Conservation (phyloP, 37 sponge, comb jelly and placozoan genomes). For the Crambe crambe region DNA sequence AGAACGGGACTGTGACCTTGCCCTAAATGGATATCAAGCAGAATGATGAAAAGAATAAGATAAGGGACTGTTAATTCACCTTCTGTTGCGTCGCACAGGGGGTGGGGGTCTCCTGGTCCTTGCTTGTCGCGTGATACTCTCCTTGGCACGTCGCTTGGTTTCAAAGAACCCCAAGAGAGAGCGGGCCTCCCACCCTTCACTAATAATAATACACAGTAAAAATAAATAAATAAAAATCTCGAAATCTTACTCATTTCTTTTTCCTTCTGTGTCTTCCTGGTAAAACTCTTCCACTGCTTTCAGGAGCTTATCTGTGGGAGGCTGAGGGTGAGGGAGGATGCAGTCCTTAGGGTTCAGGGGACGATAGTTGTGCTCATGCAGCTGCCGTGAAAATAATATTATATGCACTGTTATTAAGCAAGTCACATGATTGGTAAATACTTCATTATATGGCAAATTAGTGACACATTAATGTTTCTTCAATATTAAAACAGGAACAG, state of each 20-base stretch:
- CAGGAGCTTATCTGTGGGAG: slow-evolving; percentile 88
- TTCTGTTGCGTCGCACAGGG: slow-evolving; percentile 7
- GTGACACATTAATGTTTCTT: too few relatives aligned
- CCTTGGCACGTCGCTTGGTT: slow-evolving; percentile 61
- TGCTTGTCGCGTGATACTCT: neutral
- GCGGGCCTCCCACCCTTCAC: slow-evolving; percentile 95
- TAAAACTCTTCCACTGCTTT: slow-evolving; percentile 95
- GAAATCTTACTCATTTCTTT: slow-evolving; percentile 40
- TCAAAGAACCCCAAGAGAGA: slow-evolving; percentile 84
- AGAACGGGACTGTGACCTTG: slow-evolving; percentile 46
- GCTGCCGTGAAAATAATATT: slow-evolving; percentile 46
- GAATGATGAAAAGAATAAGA: slow-evolving; percentile 5
- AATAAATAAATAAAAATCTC: too few relatives aligned
- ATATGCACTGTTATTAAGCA: too few relatives aligned
- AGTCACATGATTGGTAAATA: too few relatives aligned
- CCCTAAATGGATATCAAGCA: slow-evolving; percentile 10
- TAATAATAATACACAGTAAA: too few relatives aligned
- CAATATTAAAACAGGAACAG: too few relatives aligned
- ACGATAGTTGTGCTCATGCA: slow-evolving; percentile 77
- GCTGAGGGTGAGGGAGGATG: slow-evolving; percentile 86
- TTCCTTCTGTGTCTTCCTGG: slow-evolving; percentile 45
- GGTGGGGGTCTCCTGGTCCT: slow-evolving; percentile 16
- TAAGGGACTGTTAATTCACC: neutral
- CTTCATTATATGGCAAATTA: too few relatives aligned
- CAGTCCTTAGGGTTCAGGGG: slow-evolving; percentile 71